phyloP scores from a whole-genome alignment of 2,888 invertebrate genomes.

The Oxyteleia sp. region DNA sequence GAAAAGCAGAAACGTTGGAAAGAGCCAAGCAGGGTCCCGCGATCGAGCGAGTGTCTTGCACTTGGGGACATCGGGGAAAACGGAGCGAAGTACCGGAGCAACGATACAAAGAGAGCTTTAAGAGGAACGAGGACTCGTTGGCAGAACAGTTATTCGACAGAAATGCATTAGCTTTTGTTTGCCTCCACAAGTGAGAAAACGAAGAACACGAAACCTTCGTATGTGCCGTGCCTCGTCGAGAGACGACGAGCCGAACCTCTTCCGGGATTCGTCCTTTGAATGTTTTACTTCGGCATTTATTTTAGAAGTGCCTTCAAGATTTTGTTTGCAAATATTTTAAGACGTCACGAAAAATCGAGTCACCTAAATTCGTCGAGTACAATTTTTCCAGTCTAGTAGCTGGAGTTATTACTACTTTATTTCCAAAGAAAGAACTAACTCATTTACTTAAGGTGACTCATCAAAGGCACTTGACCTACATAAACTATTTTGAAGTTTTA shows the following conservation, averaged over 20 bases:
- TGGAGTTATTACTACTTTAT: not conserved
- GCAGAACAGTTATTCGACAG: conserved; percentile 77
- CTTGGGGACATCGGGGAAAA: conserved; percentile 15
- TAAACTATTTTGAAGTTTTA: no score
- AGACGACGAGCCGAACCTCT: conserved; percentile 28
- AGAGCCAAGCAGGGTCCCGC: conserved; percentile 20
- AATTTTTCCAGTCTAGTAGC: not conserved
- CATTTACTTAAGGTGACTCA: no score
- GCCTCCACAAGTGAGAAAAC: conserved; percentile 69
- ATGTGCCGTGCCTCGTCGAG: conserved; percentile 24
- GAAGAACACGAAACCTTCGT: conserved; percentile 28
- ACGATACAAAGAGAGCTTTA: conserved; percentile 59
- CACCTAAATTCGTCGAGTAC: not conserved
- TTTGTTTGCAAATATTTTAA: conserved; percentile 57
- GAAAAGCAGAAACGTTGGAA: conserved; percentile 23
- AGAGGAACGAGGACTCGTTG: conserved; percentile 50
- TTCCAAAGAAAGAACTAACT: no score
- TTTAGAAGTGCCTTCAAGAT: conserved; percentile 41
- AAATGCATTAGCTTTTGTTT: conserved; percentile 82
- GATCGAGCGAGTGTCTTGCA: conserved; percentile 45
- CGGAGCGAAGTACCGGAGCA: conserved; percentile 40
- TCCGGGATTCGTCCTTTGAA: conserved; percentile 52
- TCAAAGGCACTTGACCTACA: no score
- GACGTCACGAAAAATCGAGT: conserved; percentile 20
- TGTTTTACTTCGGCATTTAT: conserved; percentile 46